Evolutionary conservation across 2,797 vertebrate species (phyloP).

Genomic region (Ambastaia sidthimunki): DNA sequence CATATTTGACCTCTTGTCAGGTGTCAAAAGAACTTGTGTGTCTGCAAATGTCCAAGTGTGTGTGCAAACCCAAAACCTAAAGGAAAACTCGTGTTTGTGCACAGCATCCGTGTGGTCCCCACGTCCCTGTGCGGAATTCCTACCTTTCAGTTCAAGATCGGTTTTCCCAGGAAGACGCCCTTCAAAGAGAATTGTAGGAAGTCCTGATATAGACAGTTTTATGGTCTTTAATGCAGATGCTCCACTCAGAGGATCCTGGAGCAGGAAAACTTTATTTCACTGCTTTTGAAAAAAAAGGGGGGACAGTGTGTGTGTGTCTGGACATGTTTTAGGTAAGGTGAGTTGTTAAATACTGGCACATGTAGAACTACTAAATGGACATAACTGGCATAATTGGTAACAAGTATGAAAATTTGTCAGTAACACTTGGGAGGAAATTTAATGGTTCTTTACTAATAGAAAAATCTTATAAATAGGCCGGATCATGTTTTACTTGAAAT

Average conservation of each 20-base stretch:
- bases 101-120: slow-evolving; percentile 52
- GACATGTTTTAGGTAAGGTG: not conserved
- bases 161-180: slow-evolving; percentile 89
- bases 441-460: no score
- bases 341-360: no score
- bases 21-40: not conserved
- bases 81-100: slow-evolving; percentile 64
- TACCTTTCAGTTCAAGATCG: slow-evolving; percentile 81
- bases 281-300: slow-evolving; percentile 73
- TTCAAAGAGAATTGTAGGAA: slow-evolving; percentile 95
- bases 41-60: no score
- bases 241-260: slow-evolving; percentile 80
- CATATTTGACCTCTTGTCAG: not conserved
- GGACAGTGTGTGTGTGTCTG: slow-evolving; percentile 23
- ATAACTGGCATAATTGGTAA: no score
- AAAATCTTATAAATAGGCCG: no score
- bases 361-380: no score
- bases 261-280: slow-evolving; percentile 79
- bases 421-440: no score
- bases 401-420: no score
- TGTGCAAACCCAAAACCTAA: slow-evolving; percentile 11
- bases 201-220: slow-evolving; percentile 93
- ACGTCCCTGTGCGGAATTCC: slow-evolving; percentile 86
- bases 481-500: no score
- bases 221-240: slow-evolving; percentile 81